A percentile compares a stretch with the other conserved stretches of the same genome.
Conservation (phyloP, 1,140 invertebrate genomes). For the Wiebesia pumilae region DNA sequence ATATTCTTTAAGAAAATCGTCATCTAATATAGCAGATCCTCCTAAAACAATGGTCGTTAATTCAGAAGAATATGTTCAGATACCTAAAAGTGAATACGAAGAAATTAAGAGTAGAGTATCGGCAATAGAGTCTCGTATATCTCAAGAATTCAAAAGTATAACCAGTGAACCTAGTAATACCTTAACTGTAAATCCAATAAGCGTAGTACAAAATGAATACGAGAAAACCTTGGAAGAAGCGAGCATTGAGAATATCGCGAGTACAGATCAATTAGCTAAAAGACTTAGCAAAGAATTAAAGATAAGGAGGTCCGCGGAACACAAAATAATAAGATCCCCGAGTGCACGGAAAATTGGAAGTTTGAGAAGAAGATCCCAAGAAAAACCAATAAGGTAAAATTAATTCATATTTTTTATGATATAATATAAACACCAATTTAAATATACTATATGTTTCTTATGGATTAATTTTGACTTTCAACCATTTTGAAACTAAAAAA, state of each 20-base stretch:
- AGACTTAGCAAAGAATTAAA: slow-evolving; percentile 83
- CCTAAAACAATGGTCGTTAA: background rate
- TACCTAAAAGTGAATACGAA: slow-evolving; percentile 84
- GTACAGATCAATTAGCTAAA: slow-evolving; percentile 82
- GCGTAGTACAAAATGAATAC: slow-evolving; percentile 80
- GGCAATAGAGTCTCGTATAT: slow-evolving; percentile 81
- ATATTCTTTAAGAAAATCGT: slow-evolving; percentile 40
- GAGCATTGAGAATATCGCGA: slow-evolving; percentile 76
- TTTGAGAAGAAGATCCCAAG: slow-evolving; percentile 81
- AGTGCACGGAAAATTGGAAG: slow-evolving; percentile 87
- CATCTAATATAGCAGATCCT: background rate
- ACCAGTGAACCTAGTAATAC: slow-evolving; percentile 55
- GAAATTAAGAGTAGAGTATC: slow-evolving; percentile 83
- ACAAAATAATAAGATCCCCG: slow-evolving; percentile 84
- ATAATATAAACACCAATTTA: too few species aligned
- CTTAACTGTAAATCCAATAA: slow-evolving; percentile 61
- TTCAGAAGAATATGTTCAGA: slow-evolving; percentile 78
- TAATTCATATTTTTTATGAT: background rate
- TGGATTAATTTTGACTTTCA: too few species aligned
- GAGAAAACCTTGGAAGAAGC: slow-evolving; percentile 83
- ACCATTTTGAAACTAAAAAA: too few species aligned
- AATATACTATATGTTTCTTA: too few species aligned
- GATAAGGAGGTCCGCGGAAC: slow-evolving; percentile 80
- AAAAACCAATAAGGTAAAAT: slow-evolving; percentile 68
- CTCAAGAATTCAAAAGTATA: slow-evolving; percentile 80